phyloP scores from a whole-genome alignment of 2,113 vertebrate species.

The Xiphias gladius region DNA sequence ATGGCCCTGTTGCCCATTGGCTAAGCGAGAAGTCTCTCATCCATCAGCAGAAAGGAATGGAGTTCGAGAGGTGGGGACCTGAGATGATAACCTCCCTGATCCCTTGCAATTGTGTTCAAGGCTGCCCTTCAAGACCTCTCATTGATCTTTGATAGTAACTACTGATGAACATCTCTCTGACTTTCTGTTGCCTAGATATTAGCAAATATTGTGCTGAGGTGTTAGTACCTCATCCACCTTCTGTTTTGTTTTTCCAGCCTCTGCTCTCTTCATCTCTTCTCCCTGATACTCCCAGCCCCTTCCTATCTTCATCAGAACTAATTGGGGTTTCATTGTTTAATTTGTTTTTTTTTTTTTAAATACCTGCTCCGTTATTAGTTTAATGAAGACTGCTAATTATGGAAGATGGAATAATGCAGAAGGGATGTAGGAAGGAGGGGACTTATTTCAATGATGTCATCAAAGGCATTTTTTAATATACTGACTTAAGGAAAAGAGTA shows the following conservation, averaged over 20 bases:
- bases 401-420: conserved; percentile 20
- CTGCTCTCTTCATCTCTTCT: conserved; percentile 9
- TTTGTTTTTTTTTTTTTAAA: conserved; percentile 5
- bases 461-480: conserved; percentile 12
- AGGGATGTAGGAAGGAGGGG: conserved; percentile 1
- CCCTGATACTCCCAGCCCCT: not conserved
- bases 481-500: conserved; percentile 8
- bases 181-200: conserved; percentile 34
- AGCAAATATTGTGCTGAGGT: conserved; percentile 32
- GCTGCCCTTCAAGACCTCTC: conserved; percentile 44
- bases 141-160: conserved; percentile 55
- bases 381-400: conserved; percentile 32
- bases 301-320: conserved; percentile 18
- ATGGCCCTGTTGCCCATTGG: conserved; percentile 63
- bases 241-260: conserved; percentile 23
- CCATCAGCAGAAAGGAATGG: conserved; percentile 54
- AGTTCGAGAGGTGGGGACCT: conserved; percentile 26
- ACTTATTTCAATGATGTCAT: conserved; percentile 23
- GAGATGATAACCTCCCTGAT: conserved; percentile 64
- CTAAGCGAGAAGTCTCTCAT: conserved; percentile 52
- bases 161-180: conserved; percentile 7
- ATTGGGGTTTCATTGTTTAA: conserved; percentile 39
- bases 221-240: conserved; percentile 1
- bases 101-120: conserved; percentile 54
- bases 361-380: conserved; percentile 21